Evolutionary conservation across 2,113 vertebrate genomes (phyloP), one percentile per base, ranked within the genome.

Genomic region (Tylochromis polylepis): DNA sequence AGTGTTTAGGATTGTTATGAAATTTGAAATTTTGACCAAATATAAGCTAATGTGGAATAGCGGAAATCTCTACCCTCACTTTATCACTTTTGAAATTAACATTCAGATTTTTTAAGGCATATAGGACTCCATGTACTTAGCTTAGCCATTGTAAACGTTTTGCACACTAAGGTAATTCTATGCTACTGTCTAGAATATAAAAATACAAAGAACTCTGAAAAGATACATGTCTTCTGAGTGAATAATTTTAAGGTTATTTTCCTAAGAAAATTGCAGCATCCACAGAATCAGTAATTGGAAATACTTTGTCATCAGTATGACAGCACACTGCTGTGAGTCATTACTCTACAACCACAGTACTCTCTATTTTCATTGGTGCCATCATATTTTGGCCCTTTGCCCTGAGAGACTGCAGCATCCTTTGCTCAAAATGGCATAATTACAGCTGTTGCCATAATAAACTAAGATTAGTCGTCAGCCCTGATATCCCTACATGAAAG

Each of bases 341-440:
- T 93, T 93, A 75, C 75, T 83, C 77, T 72, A 62, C 80, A 87
- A 93, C 90, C 80, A 56, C 87, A 90, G 57, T 89, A 72, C 80
- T 91, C 91, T 94, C 88, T 81, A 12, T 92, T 91, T 94, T 94
- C 85, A 89, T 88, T 90, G 90, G 85, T 92, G 77, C 86, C 81
- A 90, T 87, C 79, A 88, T 90, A 75, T 87, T 85, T 89, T 91
- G 83, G 86, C 89, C 29, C 83, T 1, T 82, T 82, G 87, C 70
- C 67, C 84, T 88, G 91, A 90, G 79, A 84, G 85, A 88, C 79
- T 88, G 86, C 57, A 82, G 87, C 88, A 87, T 93, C 88, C 85
- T 86, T 86, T 79, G 53, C 59, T 78, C 79, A 91, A 85, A 86
- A 81, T 84, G 86, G 85, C 62, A 78, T 87, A 90, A 92, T 90